These are phyloP conservation scores for Noctua janthina DNA, from an alignment of 2,888 invertebrate species.

Conservation along the genomic window DNA sequence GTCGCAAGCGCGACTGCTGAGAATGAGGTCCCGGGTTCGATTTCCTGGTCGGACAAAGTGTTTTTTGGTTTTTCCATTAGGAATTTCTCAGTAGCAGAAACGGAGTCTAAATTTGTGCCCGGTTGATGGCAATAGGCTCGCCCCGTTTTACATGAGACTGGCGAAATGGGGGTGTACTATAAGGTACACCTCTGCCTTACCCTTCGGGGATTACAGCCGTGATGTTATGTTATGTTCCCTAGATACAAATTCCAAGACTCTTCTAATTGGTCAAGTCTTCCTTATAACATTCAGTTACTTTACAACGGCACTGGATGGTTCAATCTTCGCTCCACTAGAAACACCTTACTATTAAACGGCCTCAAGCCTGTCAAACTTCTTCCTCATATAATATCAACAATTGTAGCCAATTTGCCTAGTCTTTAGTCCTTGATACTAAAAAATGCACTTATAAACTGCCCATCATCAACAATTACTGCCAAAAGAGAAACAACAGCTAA, in stretches of 20 bases:
- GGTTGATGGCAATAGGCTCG: too few species aligned
- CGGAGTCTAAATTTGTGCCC: too few species aligned
- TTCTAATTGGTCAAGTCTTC: neutral
- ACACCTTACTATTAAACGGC: neutral
- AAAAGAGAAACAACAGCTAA: slow-evolving; percentile 35
- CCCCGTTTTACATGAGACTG: too few species aligned
- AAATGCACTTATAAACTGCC: neutral
- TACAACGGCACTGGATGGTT: neutral
- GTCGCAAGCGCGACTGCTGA: neutral
- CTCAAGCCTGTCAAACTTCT: neutral
- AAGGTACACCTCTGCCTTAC: too few species aligned
- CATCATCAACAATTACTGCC: slow-evolving; percentile 17
- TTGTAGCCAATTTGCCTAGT: neutral
- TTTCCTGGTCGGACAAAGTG: too few species aligned
- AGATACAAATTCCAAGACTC: neutral
- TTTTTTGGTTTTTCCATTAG: too few species aligned
- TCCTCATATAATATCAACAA: neutral
- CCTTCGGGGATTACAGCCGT: too few species aligned
- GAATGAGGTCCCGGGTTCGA: neutral
- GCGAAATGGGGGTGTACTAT: too few species aligned
- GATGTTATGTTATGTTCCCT: too few species aligned
- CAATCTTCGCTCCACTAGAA: neutral
- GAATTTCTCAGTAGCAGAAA: too few species aligned
- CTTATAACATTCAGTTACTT: neutral
- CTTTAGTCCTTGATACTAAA: neutral